These are phyloP conservation scores for Dryomyza anilis DNA, from an alignment of 2,888 invertebrate species.

Conservation along the genomic window DNA sequence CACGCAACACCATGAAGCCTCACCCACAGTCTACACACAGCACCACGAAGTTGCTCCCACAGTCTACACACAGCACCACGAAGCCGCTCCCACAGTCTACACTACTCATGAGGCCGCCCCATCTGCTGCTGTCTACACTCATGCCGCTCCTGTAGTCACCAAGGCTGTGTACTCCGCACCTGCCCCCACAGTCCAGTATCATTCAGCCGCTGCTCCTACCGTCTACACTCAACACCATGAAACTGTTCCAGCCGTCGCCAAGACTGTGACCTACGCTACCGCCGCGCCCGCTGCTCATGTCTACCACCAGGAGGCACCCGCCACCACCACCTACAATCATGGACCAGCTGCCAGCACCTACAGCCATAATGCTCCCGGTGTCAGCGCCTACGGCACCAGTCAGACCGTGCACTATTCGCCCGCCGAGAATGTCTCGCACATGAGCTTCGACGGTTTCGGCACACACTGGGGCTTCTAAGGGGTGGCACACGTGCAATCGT, in stretches of 20 bases:
- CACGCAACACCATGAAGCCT: conserved; percentile 18
- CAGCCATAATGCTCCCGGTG: conserved; percentile 54
- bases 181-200: conserved; percentile 16
- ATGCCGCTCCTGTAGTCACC: conserved; percentile 28
- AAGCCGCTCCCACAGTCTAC: conserved; percentile 24
- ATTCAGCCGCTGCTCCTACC: conserved; percentile 10
- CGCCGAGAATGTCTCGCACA: conserved; percentile 69
- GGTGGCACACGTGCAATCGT: too few species aligned
- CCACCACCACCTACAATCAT: conserved; percentile 39
- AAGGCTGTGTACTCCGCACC: conserved; percentile 17
- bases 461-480: conserved; percentile 70
- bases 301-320: conserved; percentile 25
- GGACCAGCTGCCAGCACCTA: conserved; percentile 52
- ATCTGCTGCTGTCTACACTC: conserved; percentile 41
- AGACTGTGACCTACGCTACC: conserved; percentile 15
- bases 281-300: conserved; percentile 24
- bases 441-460: conserved; percentile 69
- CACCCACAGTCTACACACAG: neutral
- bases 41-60: conserved; percentile 22
- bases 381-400: conserved; percentile 54
- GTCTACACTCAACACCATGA: neutral
- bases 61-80: neutral
- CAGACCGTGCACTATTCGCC: conserved; percentile 62
- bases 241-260: conserved; percentile 11
- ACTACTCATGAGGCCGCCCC: conserved; percentile 34